Conservation (phyloP, 2,113 vertebrate genomes). For the Apodemus sylvaticus region DNA sequence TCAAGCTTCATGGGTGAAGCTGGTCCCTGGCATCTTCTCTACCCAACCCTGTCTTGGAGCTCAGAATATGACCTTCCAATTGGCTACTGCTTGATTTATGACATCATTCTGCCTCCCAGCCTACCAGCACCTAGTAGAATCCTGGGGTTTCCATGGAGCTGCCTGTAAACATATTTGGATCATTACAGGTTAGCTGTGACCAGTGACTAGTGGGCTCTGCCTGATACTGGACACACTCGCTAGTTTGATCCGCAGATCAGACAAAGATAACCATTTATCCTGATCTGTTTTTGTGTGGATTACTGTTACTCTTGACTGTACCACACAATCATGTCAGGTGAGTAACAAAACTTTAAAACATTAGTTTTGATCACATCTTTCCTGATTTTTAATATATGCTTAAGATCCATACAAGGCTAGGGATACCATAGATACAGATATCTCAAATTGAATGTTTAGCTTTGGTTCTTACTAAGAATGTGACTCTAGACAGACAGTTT, state of each 20-base stretch:
- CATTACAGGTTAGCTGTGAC: not conserved
- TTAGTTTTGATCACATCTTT: not conserved
- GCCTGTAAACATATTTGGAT: not conserved
- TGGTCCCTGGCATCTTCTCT: not conserved
- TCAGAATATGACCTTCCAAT: not conserved
- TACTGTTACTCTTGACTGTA: not conserved
- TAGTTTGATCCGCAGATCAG: not conserved
- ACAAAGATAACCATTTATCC: not conserved
- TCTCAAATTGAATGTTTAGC: not conserved
- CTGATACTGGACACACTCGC: not conserved
- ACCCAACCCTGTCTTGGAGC: not conserved
- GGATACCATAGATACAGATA: not conserved
- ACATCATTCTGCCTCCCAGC: not conserved
- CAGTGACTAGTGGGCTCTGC: not conserved
- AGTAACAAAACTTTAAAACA: not conserved
- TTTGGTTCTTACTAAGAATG: not conserved
- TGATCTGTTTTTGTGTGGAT: not conserved
- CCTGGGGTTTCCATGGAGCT: not conserved
- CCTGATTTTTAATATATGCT: not conserved
- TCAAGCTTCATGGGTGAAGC: not conserved
- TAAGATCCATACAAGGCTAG: not conserved
- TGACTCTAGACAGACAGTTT: not conserved
- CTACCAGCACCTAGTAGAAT: not conserved
- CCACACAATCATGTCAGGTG: slow-evolving; percentile 62
- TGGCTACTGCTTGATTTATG: not conserved